Base-by-base conservation (phyloP, 2,113 vertebrate genomes). In the Monarcha castaneiventris region DNA sequence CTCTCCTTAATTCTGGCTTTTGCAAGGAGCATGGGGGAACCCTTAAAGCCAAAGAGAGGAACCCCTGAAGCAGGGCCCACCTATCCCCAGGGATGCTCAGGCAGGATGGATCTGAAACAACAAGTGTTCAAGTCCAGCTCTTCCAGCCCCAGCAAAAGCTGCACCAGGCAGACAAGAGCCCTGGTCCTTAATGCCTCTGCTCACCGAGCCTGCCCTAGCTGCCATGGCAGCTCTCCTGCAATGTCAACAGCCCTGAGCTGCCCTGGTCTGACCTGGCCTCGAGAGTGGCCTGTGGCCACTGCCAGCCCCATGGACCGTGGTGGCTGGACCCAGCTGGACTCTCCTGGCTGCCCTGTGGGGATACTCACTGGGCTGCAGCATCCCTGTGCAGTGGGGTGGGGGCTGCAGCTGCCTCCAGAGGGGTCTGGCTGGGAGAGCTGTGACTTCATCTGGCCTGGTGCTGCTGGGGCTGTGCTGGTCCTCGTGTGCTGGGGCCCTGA, bases 391-490 rank as follows among this genome's bases (percentile, higher is more conserved):
- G 14, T 62, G 43, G 33, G 33, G 9, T 54, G 15, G 46, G 58
- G 58, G n/a, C 52, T 55, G 32, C 18, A 8, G 10, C 43, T 58
- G n/a, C 32, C 46, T 68, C 0, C 0, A n/a, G 63, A 68, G 26
- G 33, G 29, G 29, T 13, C 81, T 49, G 81, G 16, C 41, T 6
- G 3, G 67, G n/a, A 52, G 59, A 29, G 43, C 58, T 85, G 44
- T 44, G 21, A 0, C 27, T 32, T 33, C 1, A 0, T 32, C 58
- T 67, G n/a, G 30, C 39, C 33, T 43, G 33, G 11, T 5, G 32
- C 46, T 91, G 41, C 43, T 61, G 51, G 19, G 33, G 68, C 27
- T 87, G 29, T 43, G 39, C 61, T 72, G 30, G 2, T 41, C 22
- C 54, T 55, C 16, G 2, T 0, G 1, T 43, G 21, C 29, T 29